Percentiles rank a stretch among this genome's conserved stretches.
These are phyloP conservation scores for Pluvialis apricaria DNA, from an alignment of 2,113 vertebrate genomes.

Conservation along the genomic window DNA sequence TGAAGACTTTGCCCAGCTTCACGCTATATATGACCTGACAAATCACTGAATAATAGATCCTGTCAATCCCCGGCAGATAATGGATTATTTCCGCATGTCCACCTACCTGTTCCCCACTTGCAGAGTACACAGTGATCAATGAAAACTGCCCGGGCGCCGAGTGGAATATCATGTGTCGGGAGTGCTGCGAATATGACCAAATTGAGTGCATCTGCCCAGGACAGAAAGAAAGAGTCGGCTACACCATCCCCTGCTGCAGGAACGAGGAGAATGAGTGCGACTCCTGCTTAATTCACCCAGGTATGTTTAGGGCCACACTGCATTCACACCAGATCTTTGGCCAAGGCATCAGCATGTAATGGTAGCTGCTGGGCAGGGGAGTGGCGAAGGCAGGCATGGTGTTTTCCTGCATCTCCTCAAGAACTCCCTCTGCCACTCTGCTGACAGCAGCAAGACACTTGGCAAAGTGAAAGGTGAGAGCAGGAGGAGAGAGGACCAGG, in stretches of 20 bases:
- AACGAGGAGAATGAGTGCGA: conserved; percentile 94
- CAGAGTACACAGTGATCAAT: conserved; percentile 92
- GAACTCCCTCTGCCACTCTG: background rate
- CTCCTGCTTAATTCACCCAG: conserved; percentile 96
- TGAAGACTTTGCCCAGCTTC: background rate
- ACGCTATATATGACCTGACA: background rate
- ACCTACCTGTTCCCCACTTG: background rate
- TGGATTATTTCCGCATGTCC: accelerated
- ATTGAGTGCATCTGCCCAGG: conserved; percentile 91
- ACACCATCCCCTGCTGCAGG: conserved; percentile 95
- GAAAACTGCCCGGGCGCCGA: conserved; percentile 92
- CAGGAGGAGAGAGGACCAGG: background rate
- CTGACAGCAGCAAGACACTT: background rate
- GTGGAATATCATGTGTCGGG: conserved; percentile 96
- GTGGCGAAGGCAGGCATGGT: background rate
- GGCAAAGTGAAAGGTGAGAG: background rate
- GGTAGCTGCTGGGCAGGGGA: background rate
- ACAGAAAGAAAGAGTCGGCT: conserved; percentile 87
- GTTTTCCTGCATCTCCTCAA: background rate
- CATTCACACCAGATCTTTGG: background rate
- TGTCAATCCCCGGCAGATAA: background rate
- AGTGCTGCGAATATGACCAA: conserved; percentile 94
- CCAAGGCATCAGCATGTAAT: background rate
- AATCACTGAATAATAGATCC: background rate
- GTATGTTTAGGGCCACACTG: conserved; percentile 51